Base-by-base conservation (phyloP, 2,888 invertebrate genomes). In the Cheilosia urbana region DNA sequence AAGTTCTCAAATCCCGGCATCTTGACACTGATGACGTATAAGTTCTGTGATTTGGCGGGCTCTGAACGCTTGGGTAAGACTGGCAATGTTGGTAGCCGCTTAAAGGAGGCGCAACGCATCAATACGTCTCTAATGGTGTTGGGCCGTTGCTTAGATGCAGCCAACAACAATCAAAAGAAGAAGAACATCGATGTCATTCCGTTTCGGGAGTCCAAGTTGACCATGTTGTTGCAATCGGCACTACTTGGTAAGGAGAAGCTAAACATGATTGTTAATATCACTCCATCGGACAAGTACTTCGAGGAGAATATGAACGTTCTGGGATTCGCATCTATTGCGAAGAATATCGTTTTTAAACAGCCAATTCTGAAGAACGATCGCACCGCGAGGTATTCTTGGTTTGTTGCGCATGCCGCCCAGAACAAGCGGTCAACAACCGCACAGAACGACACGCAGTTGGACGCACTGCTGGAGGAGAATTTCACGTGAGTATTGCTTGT, bases 41-140 rank as follows among this genome's bases (percentile, higher is more conserved):
- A 97, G 0, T 96, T 99, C 89, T 98, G 97, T 92, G 98, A 99
- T 93, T 93, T 99, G 87, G 98, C 98, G 53, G 98, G 98, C 0
- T 95, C 96, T 17, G 98, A 98, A 91, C 94, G 97, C 2, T 93
- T 94, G 0, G 94, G 95, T 55, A 96, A 96, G 89, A 96, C 96
- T 0, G 93, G 94, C 49, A 96, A 96, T 91, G 93, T 93, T 2
- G 97, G 96, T 47, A 94, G 94, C 5, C 93, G 97, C 7, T 93
- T 98, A 85, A 95, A 94, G 87, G 98, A 99, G 93, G 96, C 98
- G 0, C 95, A 96, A 69, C 96, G 95, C 87, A 99, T 99, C 88
- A 98, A 99, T 92, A 95, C 95, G 0, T 98, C 98, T 1, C 93
- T 99, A 11, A 93, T 97, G 91, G 96, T 97, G n/a, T 93, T 99